Percentiles rank a stretch among this genome's conserved stretches.
phyloP scores from a whole-genome alignment of 2,888 invertebrate genomes.

The Agrotis segetum region DNA sequence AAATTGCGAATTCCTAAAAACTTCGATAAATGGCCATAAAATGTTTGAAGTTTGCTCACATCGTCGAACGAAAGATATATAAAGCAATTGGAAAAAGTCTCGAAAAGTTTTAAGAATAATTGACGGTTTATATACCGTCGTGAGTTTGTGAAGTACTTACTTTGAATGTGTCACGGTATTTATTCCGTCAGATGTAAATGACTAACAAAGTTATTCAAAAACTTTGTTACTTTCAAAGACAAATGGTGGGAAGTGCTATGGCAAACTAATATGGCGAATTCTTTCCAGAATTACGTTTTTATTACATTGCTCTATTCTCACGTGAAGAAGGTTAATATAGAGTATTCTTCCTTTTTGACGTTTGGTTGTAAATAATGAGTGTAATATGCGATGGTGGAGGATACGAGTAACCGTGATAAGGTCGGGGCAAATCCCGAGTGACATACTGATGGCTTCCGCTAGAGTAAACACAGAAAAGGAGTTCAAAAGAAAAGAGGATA shows the following conservation, averaged over 20 bases:
- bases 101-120: slow-evolving; percentile 10
- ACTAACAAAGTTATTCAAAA: slow-evolving; percentile 8
- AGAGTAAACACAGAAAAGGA: slow-evolving; percentile 17
- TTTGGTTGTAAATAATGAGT: slow-evolving; percentile 55
- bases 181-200: slow-evolving; percentile 28
- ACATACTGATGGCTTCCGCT: slow-evolving; percentile 40
- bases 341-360: slow-evolving; percentile 34
- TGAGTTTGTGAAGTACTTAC: neutral
- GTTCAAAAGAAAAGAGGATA: slow-evolving; percentile 10
- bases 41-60: slow-evolving; percentile 5
- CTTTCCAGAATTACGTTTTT: slow-evolving; percentile 13
- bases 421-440: slow-evolving; percentile 53
- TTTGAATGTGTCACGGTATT: no score
- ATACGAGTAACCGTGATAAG: slow-evolving; percentile 56
- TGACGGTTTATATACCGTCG: neutral
- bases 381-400: slow-evolving; percentile 49
- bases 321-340: slow-evolving; percentile 35
- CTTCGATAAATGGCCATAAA: neutral
- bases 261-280: slow-evolving; percentile 19
- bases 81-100: neutral
- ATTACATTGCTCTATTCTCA: slow-evolving; percentile 33
- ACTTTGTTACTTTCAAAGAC: slow-evolving; percentile 22
- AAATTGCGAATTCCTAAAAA: neutral
- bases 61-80: slow-evolving; percentile 6
- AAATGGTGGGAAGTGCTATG: slow-evolving; percentile 21